Evolutionary conservation across 2,113 vertebrate genomes (phyloP), one percentile per base, ranked within the genome.

Genomic region (Pithys albifrons): DNA sequence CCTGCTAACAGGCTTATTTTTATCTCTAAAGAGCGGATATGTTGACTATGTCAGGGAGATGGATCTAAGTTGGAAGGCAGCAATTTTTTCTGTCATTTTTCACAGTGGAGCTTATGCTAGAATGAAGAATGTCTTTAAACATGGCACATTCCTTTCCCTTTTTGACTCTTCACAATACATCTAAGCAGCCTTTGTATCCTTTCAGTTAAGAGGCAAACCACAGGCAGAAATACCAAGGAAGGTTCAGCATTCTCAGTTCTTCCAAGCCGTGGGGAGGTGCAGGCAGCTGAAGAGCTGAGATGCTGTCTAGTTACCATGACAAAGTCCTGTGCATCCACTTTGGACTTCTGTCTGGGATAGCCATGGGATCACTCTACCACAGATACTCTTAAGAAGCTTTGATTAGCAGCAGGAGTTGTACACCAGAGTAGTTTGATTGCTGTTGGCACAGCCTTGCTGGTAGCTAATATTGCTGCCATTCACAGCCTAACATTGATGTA

Each of bases 1-100:
- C 76, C 48, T 87, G 94, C 89, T 45, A 78, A 61, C 88, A 88
- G 90, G 39, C 66, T 96, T 96, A 71, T 91, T 96, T 96, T 91
- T 90, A 65, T 75, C 90, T 94, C 72, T 75, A 62, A 91, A 88
- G 72, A 93, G 88, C 4, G 2, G 79, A 35, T 93, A 84, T 77
- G 95, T 90, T 86, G 61, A 57, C 72, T 84, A 3, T 77, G 72
- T 64, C 69, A 61, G 73, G 55, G 59, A 87, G 93, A 93, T 83
- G 74, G 93, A 92, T 84, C 69, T 78, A 72, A 86, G 69, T 85
- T 84, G 57, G 85, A 94, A 96, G 52, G 76, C 85, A 75, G 83
- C 76, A 81, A 22, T 74, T 88, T 88, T 89, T 88, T 69, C 78
- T 80, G 71, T 73, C 29, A 27, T 85, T 94, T 90, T 95, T 85